Percentiles rank a stretch among this genome's conserved stretches.
phyloP scores from a whole-genome alignment of 2,888 invertebrate species.

The Mayetiola destructor region DNA sequence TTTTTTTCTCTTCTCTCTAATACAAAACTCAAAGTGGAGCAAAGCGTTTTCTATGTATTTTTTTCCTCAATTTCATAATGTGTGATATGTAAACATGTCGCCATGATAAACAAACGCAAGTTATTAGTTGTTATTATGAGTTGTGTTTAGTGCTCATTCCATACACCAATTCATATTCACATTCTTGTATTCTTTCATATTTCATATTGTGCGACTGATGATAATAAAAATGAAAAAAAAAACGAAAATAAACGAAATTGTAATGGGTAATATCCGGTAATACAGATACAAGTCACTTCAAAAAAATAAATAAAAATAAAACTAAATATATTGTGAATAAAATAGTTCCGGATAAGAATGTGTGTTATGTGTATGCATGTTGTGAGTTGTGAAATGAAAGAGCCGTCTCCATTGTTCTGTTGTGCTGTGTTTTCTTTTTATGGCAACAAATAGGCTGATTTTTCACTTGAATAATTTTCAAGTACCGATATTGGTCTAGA shows the following conservation, averaged over 20 bases:
- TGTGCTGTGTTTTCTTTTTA: not conserved
- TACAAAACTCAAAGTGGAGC: not conserved
- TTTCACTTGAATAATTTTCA: conserved; percentile 3
- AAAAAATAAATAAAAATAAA: too few species aligned
- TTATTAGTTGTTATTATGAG: too few species aligned
- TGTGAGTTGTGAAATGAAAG: too few species aligned
- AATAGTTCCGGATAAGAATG: conserved; percentile 12
- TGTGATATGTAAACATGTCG: not conserved
- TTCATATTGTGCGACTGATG: too few species aligned
- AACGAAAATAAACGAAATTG: too few species aligned
- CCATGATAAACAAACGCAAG: conserved; percentile 4
- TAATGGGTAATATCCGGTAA: conserved; percentile 11
- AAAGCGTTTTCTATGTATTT: not conserved
- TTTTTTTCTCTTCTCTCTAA: too few species aligned
- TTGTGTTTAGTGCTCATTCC: not conserved
- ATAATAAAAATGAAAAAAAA: too few species aligned
- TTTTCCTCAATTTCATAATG: not conserved
- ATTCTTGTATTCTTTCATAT: not conserved
- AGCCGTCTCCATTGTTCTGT: too few species aligned
- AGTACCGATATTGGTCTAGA: not conserved
- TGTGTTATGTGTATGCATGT: too few species aligned
- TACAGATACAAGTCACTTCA: not conserved
- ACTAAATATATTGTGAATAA: too few species aligned
- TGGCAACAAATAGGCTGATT: conserved; percentile 2
- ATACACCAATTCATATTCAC: not conserved